Evolutionary conservation across 30 jellyfish, hydroid and myxozoan genomes (phyloP), one percentile per base, ranked within the genome.

Genomic region (Aurelia aurita): DNA sequence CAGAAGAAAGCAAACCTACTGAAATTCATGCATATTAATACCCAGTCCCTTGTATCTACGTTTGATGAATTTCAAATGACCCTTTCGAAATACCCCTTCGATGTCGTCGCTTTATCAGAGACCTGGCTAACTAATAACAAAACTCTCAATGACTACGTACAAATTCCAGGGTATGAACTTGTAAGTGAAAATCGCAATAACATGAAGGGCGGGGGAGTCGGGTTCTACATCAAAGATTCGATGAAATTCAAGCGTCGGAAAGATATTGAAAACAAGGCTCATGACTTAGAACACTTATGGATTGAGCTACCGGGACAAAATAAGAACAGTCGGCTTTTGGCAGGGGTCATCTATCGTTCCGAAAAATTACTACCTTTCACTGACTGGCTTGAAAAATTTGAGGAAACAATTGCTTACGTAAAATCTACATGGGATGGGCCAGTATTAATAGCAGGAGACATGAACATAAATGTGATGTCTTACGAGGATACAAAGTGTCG

Each of bases 161-260:
- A 53, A 53, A 53, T 53, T 32, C 75, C 75, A 63, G 75, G 75
- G 49, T 63, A 53, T 53, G 3, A 53, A 53, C 64, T 53, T 20
- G 25, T 53, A 53, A 14, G 27, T 63, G n/a, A 63, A 18, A 63
- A 63, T 25, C 49, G 75, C 27, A 25, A 63, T 63, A 63, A 63
- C 49, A 63, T 15, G 75, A 19, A 25, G 35, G 75, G 75, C 5
- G 75, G 75, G 35, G 75, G 75, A 63, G 75, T 26, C 58, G 75
- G 49, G 3, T 63, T 63, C 27, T 12, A 63, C 4, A 31, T 63
- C 3, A 63, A 63, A 9, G 75, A 63, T 51, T 13, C 75, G 9
- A 23, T 31, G 27, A 63, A 63, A 63, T 63, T 63, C 27, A 63
- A 63, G 35, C 75, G 75, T 51, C 21, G 75, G 75, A 63, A 26